These are phyloP conservation scores for Caenorhabditis imperialis DNA, from an alignment of 2,888 invertebrate genomes.

Conservation along the genomic window DNA sequence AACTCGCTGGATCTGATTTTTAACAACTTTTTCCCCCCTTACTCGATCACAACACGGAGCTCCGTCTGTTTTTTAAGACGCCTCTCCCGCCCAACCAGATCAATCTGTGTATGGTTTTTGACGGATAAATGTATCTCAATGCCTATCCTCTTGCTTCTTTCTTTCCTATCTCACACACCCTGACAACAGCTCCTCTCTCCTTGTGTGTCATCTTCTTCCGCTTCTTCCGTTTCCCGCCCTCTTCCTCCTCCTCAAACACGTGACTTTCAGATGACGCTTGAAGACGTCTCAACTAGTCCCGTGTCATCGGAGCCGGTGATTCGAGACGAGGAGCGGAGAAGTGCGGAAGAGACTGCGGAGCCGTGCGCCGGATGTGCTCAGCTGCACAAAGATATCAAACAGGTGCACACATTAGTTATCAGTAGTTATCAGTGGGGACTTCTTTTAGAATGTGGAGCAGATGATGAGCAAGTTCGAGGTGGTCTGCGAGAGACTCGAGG, in stretches of 20 bases:
- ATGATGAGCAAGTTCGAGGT: slow-evolving; percentile 59
- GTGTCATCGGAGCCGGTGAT: slow-evolving; percentile 20
- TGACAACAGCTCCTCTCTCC: neutral
- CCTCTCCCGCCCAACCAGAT: neutral
- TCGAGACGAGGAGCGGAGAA: slow-evolving; percentile 1
- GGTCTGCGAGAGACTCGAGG: slow-evolving; percentile 52
- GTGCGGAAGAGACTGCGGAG: neutral
- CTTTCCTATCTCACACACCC: neutral
- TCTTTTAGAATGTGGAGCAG: slow-evolving; percentile 48
- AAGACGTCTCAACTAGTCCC: slow-evolving; percentile 19
- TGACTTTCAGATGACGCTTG: slow-evolving; percentile 53
- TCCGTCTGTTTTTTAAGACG: neutral
- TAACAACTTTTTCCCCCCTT: neutral
- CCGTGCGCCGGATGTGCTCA: slow-evolving; percentile 59
- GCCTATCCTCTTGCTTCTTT: slow-evolving; percentile 2
- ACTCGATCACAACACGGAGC: neutral
- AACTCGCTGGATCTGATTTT: slow-evolving; percentile 10
- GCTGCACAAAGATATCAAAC: slow-evolving; percentile 60
- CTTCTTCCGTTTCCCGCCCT: slow-evolving; percentile 5
- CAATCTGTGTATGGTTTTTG: slow-evolving; percentile 24
- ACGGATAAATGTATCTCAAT: slow-evolving; percentile 44
- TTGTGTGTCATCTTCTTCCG: neutral
- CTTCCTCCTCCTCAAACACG: slow-evolving; percentile 15
- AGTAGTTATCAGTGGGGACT: neutral
- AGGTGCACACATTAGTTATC: slow-evolving; percentile 33